Base-by-base conservation (phyloP, 23 tunicate genomes). In the Styela clava region DNA sequence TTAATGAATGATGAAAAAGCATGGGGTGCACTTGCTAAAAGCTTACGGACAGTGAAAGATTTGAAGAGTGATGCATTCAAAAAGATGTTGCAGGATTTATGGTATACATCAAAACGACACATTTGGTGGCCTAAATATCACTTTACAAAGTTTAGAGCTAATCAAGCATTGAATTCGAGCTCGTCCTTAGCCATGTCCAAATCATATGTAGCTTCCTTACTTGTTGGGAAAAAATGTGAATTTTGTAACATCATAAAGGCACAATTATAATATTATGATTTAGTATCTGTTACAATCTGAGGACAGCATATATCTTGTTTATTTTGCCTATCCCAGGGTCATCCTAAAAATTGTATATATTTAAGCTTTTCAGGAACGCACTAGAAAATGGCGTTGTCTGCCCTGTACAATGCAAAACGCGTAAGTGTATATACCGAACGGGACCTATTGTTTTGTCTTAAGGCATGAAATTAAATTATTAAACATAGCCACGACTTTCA, bases 111-210 rank as follows among this genome's bases (percentile, higher is more conserved):
- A 12, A 76, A 24, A 2, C 30, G 81, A 44, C 37, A 76, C 37
- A 52, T 23, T 51, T 76, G 81, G 81, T 76, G 81, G 81, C 65
- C 65, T 9, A 27, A 20, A 52, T 76, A 76, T 29, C 81, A 76
- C 31, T 76, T 76, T 52, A 33, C 81, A 24, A 52, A 36, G 7
- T 51, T 27, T 51, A 44, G 27, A 76, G 65, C 81, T 20, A 56
- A 76, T 12, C 21, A 76, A 44, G 64, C 81, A 1, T 20, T 24
- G 31, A 29, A 0, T 7, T 1, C 22, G 25, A 29, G 33, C 44
- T 7, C 5, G 9, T 12, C 12, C 18, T 76, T 76, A 22, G 81
- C 81, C 0, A 56, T 21, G 24, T 22, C 81, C 5, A 76, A 76
- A n/a, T 25, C 33, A 18, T 24, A 7, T 12, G 32, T 0, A 21